Base-by-base conservation (phyloP, 2,888 invertebrate species). In the Koerneria pararmatus region DNA sequence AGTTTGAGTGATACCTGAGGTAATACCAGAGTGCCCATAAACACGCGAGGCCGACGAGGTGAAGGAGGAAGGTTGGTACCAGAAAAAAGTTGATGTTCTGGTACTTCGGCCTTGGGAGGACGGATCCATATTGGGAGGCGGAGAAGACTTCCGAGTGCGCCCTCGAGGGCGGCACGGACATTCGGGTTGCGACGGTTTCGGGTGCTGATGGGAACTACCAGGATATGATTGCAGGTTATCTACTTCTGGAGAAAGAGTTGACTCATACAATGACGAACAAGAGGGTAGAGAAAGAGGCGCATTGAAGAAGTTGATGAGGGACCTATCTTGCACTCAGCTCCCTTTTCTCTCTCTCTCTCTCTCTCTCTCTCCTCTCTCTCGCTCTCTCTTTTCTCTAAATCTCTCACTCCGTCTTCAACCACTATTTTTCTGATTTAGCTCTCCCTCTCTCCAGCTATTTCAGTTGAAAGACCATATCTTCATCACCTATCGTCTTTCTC, bases 1-100 rank as follows among this genome's bases (percentile, higher is more conserved):
- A 35, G 24, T 54, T 2, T 32, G 60, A 60, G 34, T 54, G 68
- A 67, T 66, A 85, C 85, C 85, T 82, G 65, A 86, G 76, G 73
- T 85, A 85, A 72, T 85, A 85, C 78, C 84, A 85, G 19, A 85
- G 74, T 8, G 84, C 83, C 67, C 84, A 80, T 41, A 86, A 79
- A 71, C 83, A 84, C 27, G 84, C 83, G 19, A 85, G 74, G 22
- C 84, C 83, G 46, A 85, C 75, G 35, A 85, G 69, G 70, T 85
- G 85, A 27, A 85, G 75, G 34, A 85, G 74, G 70, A 85, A 84
- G 8, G 85, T 83, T 35, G 85, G 83, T 65, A 84, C 77, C 57
- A 85, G 79, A 72, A 84, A 83, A 70, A 78, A 82, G 71, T 83
- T 83, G 69, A 83, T 75, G 35, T 69, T 71, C 65, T 60, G 62